Conservation (phyloP, 2,888 invertebrate genomes). For the Tiliacea citrago region DNA sequence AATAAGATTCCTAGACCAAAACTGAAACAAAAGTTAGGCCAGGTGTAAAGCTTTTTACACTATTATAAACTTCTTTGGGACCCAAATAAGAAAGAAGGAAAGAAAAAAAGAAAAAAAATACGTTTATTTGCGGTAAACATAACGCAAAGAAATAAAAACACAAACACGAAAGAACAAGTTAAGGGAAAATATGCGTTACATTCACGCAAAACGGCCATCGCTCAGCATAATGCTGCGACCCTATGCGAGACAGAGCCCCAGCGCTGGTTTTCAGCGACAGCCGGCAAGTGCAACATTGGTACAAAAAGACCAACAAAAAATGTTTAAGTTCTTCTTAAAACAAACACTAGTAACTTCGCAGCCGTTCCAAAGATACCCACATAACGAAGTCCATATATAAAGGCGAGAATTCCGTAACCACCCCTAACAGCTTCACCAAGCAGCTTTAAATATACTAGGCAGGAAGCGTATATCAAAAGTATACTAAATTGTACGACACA, state of each 20-base stretch:
- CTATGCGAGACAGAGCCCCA: no score
- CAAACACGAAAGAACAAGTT: no score
- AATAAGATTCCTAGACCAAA: background rate
- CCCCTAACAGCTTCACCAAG: background rate
- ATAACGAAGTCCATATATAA: background rate
- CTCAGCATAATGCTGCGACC: no score
- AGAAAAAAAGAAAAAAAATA: no score
- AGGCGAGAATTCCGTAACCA: background rate
- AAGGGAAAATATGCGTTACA: no score
- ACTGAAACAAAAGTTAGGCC: background rate
- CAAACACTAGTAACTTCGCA: background rate
- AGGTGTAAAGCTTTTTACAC: no score
- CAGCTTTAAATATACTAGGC: slow-evolving; percentile 51
- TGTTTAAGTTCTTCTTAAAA: background rate
- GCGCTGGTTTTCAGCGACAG: no score
- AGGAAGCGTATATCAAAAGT: slow-evolving; percentile 74
- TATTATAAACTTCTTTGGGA: no score
- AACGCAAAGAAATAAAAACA: no score
- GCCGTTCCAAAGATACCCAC: background rate
- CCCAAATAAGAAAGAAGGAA: no score
- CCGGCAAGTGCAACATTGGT: background rate
- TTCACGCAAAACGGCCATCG: no score
- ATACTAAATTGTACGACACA: slow-evolving; percentile 65
- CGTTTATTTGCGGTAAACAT: no score
- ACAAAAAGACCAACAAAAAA: background rate